phyloP scores from a whole-genome alignment of 2,113 vertebrate species.

The Tragulus kanchil region DNA sequence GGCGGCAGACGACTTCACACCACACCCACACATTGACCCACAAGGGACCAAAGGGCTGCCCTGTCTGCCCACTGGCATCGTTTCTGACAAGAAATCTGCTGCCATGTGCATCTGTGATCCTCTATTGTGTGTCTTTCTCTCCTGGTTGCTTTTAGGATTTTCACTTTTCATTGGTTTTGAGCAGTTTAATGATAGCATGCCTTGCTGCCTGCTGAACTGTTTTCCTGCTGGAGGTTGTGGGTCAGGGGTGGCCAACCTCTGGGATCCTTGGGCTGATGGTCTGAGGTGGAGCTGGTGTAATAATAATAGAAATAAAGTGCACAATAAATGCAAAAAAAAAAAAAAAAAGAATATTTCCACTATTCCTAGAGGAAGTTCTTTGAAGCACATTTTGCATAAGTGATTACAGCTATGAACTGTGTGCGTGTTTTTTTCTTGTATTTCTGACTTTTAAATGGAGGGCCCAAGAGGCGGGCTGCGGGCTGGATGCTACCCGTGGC shows the following conservation, averaged over 20 bases:
- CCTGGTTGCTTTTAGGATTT: background rate
- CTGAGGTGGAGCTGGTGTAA: background rate
- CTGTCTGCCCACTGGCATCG: background rate
- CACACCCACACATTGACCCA: background rate
- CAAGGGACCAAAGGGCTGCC: background rate
- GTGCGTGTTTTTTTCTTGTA: background rate
- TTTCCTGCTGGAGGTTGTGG: background rate
- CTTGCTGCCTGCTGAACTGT: background rate
- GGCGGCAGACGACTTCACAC: background rate
- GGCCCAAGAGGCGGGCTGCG: no score
- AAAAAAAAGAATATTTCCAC: background rate
- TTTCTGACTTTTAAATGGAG: background rate
- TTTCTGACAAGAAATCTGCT: background rate
- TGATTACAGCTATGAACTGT: background rate
- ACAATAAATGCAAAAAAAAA: background rate
- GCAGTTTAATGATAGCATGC: background rate
- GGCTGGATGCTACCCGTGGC: no score
- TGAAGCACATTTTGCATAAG: background rate
- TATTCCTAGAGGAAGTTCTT: background rate
- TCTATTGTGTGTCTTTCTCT: background rate
- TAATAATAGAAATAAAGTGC: background rate
- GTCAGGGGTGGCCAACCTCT: background rate
- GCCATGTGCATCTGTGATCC: background rate
- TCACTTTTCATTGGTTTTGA: background rate
- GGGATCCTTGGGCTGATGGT: background rate